A percentile compares a stretch with the other conserved stretches of the same genome.
Conservation (phyloP, 2,113 vertebrate species). For the Eleginops maclovinus region DNA sequence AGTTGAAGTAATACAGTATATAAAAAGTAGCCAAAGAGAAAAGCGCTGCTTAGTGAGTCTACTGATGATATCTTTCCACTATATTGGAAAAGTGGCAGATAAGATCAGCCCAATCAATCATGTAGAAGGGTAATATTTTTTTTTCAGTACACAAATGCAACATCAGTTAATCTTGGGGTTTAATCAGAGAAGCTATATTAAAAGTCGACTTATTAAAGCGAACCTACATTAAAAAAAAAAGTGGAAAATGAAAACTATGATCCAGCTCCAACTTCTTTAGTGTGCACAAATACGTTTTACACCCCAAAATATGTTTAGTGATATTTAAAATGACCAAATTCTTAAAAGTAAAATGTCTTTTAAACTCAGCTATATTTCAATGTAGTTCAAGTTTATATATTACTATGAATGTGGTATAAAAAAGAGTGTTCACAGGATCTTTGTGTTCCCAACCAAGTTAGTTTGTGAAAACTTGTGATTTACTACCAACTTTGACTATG, state of each 20-base stretch:
- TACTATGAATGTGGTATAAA: not conserved
- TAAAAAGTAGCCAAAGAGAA: conserved; percentile 26
- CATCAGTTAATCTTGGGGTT: conserved; percentile 38
- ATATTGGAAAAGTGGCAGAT: conserved; percentile 68
- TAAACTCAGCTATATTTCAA: not conserved
- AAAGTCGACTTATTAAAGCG: conserved; percentile 33
- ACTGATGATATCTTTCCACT: conserved; percentile 54
- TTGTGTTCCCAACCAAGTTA: too few species aligned
- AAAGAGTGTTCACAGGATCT: too few species aligned
- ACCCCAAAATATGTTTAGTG: not conserved
- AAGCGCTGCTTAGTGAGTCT: not conserved
- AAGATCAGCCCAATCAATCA: conserved; percentile 68
- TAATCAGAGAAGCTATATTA: conserved; percentile 48
- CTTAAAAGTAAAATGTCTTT: too few species aligned
- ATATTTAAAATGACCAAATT: not conserved
- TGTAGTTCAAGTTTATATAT: not conserved
- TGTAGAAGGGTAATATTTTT: conserved; percentile 49
- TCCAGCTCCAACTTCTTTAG: not conserved
- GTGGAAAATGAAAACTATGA: not conserved
- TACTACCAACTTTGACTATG: not conserved
- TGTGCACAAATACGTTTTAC: not conserved
- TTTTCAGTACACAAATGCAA: conserved; percentile 28
- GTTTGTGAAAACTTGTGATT: too few species aligned
- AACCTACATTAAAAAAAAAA: too few species aligned
- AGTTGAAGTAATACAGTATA: conserved; percentile 39